Base-by-base conservation (phyloP, 2,888 invertebrate species). In the Zygothrica quintamaculata region DNA sequence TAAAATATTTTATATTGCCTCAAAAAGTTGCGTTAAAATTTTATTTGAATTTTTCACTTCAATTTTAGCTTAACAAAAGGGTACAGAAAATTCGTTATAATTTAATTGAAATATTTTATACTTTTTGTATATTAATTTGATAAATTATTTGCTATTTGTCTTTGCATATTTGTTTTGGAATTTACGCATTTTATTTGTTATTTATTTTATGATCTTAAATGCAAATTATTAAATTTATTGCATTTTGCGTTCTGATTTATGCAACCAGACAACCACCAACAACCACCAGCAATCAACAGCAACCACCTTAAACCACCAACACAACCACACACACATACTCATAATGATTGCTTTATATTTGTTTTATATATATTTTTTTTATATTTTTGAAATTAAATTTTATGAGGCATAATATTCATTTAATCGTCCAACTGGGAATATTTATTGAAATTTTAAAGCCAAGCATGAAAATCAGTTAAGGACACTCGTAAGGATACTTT, bases 151-250 rank as follows among this genome's bases (percentile, higher is more conserved):
- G 12, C 37, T 29, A 43, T 65, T 55, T 16, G n/a, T 15, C 22
- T 16, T 16, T 56, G 39, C 11, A 1, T 44, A 42, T 61, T 58
- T 58, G 33, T 15, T 42, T 34, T 47, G 16, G 8, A 25, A 25
- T 43, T 51, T 46, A 42, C 33, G 40, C 53, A 40, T 58, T 57
- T 52, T 12, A 42, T 65, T 51, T 74, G 59, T 29, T 65, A 69
- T 80, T 78, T 55, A 73, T 74, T 62, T 67, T 64, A 55, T 15
- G 51, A 60, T 53, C 60, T 81, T 75, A 60, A 65, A 68, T 73
- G 67, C 62, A 78, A 80, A 85, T 82, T 73, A 68, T 55, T 65
- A 70, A 72, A 75, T 73, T 85, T 81, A 80, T 82, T 61, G 48
- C 67, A 58, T 18, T 68, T 70, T 44, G 33, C 15, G 59, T 40